A percentile compares a stretch with the other conserved stretches of the same genome.
Conservation (phyloP, 92 coral and sea anemone genomes). For the Porites cylindrica region DNA sequence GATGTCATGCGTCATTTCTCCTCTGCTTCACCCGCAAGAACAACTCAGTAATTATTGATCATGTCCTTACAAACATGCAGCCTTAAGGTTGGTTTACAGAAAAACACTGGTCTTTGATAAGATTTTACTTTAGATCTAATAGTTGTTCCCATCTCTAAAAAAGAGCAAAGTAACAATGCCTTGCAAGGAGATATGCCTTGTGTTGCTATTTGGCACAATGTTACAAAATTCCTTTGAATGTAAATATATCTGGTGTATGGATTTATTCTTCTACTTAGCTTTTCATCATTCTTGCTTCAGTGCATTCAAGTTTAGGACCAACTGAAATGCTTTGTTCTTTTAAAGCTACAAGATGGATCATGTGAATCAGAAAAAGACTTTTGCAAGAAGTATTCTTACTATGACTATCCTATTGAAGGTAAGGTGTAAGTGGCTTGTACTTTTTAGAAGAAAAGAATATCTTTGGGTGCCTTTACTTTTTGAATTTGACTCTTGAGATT, state of each 20-base stretch:
- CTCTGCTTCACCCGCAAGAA: not conserved
- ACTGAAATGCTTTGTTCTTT: constrained; percentile 9
- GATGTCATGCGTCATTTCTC: constrained; percentile 9
- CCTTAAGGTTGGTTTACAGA: not conserved
- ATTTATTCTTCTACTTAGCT: not conserved
- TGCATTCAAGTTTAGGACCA: not conserved
- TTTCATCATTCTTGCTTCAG: not conserved
- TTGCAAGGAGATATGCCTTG: not conserved
- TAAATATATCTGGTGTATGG: not conserved
- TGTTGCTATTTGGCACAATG: not conserved
- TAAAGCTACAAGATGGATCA: constrained; percentile 69
- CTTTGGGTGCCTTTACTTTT: not conserved
- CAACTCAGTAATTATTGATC: not conserved
- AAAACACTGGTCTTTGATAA: not conserved
- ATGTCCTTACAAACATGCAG: not conserved
- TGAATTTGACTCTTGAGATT: not conserved
- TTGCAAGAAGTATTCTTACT: constrained; percentile 73
- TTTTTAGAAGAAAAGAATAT: not conserved
- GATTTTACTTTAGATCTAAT: too few species aligned
- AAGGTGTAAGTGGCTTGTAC: not conserved
- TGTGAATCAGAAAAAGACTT: constrained; percentile 64
- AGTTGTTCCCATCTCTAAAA: too few species aligned
- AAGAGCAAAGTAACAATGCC: too few species aligned
- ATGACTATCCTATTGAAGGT: constrained; percentile 97
- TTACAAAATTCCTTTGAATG: not conserved